These are phyloP conservation scores for Lithodes maja DNA, from an alignment of 2,888 invertebrate species.

Conservation along the genomic window DNA sequence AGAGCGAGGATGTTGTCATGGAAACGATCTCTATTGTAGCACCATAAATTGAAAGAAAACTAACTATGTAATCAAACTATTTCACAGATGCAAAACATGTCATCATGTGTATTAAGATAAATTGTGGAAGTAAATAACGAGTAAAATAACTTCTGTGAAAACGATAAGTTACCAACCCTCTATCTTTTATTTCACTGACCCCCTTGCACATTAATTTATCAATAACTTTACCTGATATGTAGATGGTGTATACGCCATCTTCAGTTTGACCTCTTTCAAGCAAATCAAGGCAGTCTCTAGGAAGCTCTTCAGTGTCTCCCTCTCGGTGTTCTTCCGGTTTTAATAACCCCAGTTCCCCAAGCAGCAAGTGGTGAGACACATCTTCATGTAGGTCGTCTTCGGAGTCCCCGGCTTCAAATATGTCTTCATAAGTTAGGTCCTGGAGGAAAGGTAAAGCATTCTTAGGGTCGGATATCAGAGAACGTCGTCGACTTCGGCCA, in stretches of 20 bases:
- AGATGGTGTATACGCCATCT: background rate
- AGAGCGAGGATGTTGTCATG: no score
- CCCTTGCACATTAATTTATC: no score
- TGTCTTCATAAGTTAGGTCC: background rate
- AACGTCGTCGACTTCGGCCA: background rate
- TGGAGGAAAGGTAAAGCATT: background rate
- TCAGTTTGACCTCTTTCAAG: background rate
- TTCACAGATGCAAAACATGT: no score
- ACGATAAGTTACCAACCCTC: no score
- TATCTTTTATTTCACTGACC: no score
- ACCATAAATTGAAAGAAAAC: no score
- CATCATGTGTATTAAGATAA: no score
- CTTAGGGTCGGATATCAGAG: background rate
- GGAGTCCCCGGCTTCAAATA: background rate
- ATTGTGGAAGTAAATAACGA: no score
- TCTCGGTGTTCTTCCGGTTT: background rate
- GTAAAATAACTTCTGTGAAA: no score
- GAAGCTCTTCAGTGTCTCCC: background rate
- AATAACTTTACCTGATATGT: background rate
- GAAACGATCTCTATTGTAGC: no score
- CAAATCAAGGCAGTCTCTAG: slow-evolving; percentile 2
- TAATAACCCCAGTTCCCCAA: background rate
- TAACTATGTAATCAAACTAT: no score
- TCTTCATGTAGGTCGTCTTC: background rate
- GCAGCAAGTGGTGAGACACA: background rate